A percentile compares a stretch with the other conserved stretches of the same genome.
These are phyloP conservation scores for Cheilosia impressa DNA, from an alignment of 2,888 invertebrate genomes.

Conservation along the genomic window DNA sequence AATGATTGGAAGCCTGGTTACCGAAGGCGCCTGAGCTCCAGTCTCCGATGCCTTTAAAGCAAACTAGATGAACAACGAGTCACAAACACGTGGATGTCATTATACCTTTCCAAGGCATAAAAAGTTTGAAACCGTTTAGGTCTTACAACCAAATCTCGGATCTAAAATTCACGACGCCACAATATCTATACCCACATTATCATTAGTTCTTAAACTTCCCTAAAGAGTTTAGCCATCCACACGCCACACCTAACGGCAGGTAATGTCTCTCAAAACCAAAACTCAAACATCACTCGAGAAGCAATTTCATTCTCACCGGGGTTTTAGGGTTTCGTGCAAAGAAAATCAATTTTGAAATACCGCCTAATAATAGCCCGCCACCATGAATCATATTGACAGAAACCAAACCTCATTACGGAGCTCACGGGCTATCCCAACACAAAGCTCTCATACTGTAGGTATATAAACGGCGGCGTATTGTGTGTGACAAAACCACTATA, in stretches of 20 bases:
- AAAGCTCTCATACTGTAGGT: background rate
- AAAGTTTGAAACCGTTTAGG: too few species aligned
- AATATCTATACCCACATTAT: too few species aligned
- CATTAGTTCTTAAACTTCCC: too few species aligned
- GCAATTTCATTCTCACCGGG: slow-evolving; percentile 25
- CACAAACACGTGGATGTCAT: too few species aligned
- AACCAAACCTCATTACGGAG: slow-evolving; percentile 41
- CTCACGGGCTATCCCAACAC: slow-evolving; percentile 39
- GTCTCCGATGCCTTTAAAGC: too few species aligned
- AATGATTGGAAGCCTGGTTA: too few species aligned
- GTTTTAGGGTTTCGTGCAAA: slow-evolving; percentile 32
- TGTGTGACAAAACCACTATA: slow-evolving; percentile 45
- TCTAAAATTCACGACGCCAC: too few species aligned
- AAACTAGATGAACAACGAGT: too few species aligned
- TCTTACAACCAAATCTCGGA: background rate
- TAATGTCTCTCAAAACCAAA: background rate
- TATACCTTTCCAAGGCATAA: background rate
- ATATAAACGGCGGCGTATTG: slow-evolving; percentile 6
- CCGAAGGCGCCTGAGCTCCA: too few species aligned
- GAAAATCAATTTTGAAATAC: slow-evolving; percentile 59
- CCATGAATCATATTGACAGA: slow-evolving; percentile 51
- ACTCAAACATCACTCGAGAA: slow-evolving; percentile 26
- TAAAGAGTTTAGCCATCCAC: background rate
- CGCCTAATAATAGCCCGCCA: slow-evolving; percentile 23
- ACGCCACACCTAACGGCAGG: background rate